A percentile compares a stretch with the other conserved stretches of the same genome.
phyloP scores from a whole-genome alignment of 2,888 invertebrate genomes.

The Hypena proboscidalis region DNA sequence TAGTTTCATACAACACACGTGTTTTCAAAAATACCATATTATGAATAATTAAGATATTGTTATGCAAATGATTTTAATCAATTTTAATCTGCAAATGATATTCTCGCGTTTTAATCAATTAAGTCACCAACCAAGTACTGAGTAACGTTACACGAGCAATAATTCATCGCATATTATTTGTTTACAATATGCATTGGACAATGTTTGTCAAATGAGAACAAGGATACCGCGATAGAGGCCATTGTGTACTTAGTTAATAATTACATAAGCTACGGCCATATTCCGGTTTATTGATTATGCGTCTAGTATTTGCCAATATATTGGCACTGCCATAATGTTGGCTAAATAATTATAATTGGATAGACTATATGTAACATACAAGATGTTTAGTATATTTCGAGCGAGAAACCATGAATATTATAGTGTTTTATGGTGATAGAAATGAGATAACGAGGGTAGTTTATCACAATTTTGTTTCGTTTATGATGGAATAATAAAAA shows the following conservation, averaged over 20 bases:
- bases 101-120: neutral
- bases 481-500: neutral
- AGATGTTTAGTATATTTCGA: conserved; percentile 5
- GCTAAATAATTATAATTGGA: conserved; percentile 38
- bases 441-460: neutral
- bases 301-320: conserved; percentile 57
- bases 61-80: no score
- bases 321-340: conserved; percentile 34
- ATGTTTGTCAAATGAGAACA: conserved; percentile 78
- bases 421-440: neutral
- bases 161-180: conserved; percentile 75
- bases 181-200: conserved; percentile 69
- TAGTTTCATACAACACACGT: no score
- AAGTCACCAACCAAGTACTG: conserved; percentile 8
- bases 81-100: no score
- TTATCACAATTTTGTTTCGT: neutral
- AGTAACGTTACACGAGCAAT: conserved; percentile 58
- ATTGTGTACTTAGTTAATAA: conserved; percentile 77
- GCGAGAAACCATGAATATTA: conserved; percentile 40
- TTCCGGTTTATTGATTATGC: conserved; percentile 64
- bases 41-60: no score
- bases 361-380: neutral
- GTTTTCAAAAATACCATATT: no score
- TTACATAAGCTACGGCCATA: conserved; percentile 71
- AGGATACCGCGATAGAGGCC: conserved; percentile 75